These are phyloP conservation scores for Hippolais icterina DNA, from an alignment of 2,113 vertebrate species.

Conservation along the genomic window DNA sequence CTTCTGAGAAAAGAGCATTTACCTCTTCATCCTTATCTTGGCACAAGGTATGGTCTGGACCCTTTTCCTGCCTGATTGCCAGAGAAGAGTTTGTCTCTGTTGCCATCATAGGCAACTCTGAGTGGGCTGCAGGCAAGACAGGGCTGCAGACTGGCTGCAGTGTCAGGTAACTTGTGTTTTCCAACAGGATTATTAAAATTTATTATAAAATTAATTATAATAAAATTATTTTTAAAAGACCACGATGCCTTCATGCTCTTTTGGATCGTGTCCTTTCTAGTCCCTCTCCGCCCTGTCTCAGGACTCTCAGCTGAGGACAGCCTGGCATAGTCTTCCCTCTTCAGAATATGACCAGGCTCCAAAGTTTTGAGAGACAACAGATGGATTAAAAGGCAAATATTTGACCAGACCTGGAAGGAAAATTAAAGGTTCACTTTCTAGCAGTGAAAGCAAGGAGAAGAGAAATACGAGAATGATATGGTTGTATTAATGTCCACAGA, in stretches of 20 bases:
- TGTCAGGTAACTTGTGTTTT: not conserved
- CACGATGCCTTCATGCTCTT: not conserved
- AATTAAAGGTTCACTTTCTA: not conserved
- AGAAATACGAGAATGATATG: not conserved
- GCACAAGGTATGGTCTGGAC: not conserved
- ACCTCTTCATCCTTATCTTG: not conserved
- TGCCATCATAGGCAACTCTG: not conserved
- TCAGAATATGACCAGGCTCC: not conserved
- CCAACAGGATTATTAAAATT: not conserved
- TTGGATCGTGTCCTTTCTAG: rapidly evolving
- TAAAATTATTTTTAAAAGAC: not conserved
- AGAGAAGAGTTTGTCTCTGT: not conserved
- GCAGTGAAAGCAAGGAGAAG: not conserved
- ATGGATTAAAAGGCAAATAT: not conserved
- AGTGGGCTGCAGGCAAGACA: not conserved
- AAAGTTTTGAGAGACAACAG: not conserved
- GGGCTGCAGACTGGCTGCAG: not conserved
- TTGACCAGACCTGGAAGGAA: not conserved
- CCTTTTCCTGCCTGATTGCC: not conserved
- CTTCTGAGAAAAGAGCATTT: not conserved
- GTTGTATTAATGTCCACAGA: rapidly evolving
- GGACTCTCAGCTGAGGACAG: not conserved
- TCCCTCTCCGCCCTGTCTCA: not conserved
- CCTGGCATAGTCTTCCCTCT: not conserved
- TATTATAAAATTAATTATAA: not conserved